phyloP scores from a whole-genome alignment of 2,113 vertebrate species.

The Vicugna pacos region DNA sequence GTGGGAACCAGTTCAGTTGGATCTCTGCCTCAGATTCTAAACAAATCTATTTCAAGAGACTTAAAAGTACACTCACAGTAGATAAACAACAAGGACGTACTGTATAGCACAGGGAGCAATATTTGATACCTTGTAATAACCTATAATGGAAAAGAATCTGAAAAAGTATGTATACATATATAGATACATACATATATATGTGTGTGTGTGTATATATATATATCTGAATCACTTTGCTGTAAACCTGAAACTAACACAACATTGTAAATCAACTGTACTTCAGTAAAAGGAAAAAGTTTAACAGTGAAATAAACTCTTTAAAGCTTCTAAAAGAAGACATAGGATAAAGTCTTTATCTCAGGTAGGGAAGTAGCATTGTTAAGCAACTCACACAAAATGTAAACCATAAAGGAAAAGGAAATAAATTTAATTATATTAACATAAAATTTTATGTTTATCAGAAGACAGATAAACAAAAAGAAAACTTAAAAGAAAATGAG shows the following conservation, averaged over 20 bases:
- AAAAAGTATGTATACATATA: too few relatives aligned
- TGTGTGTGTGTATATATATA: too few relatives aligned
- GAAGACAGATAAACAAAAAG: slow-evolving; percentile 7
- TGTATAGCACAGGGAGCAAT: too few relatives aligned
- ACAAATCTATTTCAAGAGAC: neutral
- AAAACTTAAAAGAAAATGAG: neutral
- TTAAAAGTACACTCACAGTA: neutral
- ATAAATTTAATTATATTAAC: neutral
- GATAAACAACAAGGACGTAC: too few relatives aligned
- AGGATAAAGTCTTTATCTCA: neutral
- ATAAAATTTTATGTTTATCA: neutral
- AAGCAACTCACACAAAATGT: slow-evolving; percentile 17
- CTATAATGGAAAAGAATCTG: too few relatives aligned
- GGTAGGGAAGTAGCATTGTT: neutral
- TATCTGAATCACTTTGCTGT: too few relatives aligned
- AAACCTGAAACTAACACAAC: too few relatives aligned
- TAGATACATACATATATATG: too few relatives aligned
- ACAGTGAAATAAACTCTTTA: neutral
- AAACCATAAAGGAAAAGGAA: slow-evolving; percentile 15
- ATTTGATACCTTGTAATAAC: too few relatives aligned
- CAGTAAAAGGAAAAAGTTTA: neutral
- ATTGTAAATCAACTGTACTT: too few relatives aligned
- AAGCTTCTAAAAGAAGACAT: neutral
- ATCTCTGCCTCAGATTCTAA: neutral
- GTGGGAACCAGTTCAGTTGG: neutral